phyloP scores from a whole-genome alignment of 2,888 invertebrate genomes.

The Bursaphelenchus okinawaensis region DNA sequence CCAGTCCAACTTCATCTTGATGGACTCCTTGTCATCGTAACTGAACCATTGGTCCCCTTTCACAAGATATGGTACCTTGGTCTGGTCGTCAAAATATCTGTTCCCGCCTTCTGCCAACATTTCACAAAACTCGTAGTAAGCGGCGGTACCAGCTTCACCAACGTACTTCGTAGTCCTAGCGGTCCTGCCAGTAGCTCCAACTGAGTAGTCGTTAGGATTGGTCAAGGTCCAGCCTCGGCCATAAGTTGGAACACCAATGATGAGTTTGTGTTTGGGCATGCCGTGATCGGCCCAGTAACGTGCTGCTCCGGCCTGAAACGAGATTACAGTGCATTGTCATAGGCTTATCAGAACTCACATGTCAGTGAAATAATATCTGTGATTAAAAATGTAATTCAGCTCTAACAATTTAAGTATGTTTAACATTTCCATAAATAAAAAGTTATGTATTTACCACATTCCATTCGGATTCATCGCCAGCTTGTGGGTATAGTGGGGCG shows the following conservation, averaged over 20 bases:
- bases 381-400: slow-evolving; percentile 8
- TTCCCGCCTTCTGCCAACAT: slow-evolving; percentile 73
- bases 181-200: slow-evolving; percentile 79
- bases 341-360: background rate
- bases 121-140: slow-evolving; percentile 74
- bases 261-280: slow-evolving; percentile 41
- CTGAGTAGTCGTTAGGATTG: slow-evolving; percentile 7
- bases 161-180: slow-evolving; percentile 86
- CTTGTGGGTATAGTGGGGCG: slow-evolving; percentile 30
- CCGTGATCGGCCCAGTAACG: slow-evolving; percentile 36
- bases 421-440: background rate
- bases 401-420: background rate
- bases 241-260: slow-evolving; percentile 42
- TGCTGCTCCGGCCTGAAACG: slow-evolving; percentile 35
- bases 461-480: slow-evolving; percentile 28
- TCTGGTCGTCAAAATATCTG: slow-evolving; percentile 70
- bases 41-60: slow-evolving; percentile 83
- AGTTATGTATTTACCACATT: slow-evolving; percentile 39
- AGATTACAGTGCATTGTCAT: too few relatives aligned
- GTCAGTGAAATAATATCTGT: background rate
- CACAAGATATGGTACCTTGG: slow-evolving; percentile 61
- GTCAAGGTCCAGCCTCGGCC: slow-evolving; percentile 40
- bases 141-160: slow-evolving; percentile 82
- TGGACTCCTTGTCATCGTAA: slow-evolving; percentile 80
- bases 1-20: slow-evolving; percentile 70